These are phyloP conservation scores for Karalla daura DNA, from an alignment of 2,797 vertebrate species.

Conservation along the genomic window DNA sequence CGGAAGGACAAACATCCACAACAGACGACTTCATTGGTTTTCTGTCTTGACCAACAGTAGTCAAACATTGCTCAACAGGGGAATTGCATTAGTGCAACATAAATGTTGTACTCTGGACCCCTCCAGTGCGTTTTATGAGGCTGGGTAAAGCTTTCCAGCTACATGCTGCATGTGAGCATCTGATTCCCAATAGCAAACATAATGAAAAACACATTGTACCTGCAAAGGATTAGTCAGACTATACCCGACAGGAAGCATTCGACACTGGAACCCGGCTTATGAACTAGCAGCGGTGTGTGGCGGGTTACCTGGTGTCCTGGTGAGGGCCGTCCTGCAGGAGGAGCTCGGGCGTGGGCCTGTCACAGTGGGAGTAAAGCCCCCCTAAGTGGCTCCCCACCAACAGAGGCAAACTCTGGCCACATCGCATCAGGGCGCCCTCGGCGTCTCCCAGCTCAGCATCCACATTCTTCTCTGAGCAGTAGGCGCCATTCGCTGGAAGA, in stretches of 20 bases:
- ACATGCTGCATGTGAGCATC: slow-evolving; percentile 39
- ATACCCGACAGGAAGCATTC: slow-evolving; percentile 43
- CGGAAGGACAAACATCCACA: slow-evolving; percentile 4
- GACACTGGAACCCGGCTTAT: slow-evolving; percentile 21
- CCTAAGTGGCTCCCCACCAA: slow-evolving; percentile 81
- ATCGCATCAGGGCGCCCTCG: slow-evolving; percentile 82
- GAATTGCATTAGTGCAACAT: slow-evolving; percentile 53
- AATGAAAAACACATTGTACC: slow-evolving; percentile 59
- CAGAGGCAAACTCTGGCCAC: slow-evolving; percentile 86
- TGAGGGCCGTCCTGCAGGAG: slow-evolving; percentile 83
- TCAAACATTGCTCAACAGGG: slow-evolving; percentile 45
- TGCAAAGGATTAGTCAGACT: slow-evolving; percentile 48
- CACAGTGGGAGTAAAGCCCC: slow-evolving; percentile 84
- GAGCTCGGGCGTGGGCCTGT: slow-evolving; percentile 83
- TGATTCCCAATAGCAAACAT: slow-evolving; percentile 38
- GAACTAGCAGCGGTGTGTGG: slow-evolving; percentile 22
- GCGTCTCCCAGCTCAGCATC: slow-evolving; percentile 83
- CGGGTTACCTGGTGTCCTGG: slow-evolving; percentile 87
- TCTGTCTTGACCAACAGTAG: slow-evolving; percentile 49
- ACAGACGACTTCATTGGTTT: slow-evolving; percentile 13
- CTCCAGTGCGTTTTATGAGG: slow-evolving; percentile 40
- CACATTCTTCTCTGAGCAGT: slow-evolving; percentile 88
- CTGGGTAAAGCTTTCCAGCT: slow-evolving; percentile 35
- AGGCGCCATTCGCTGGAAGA: slow-evolving; percentile 86
- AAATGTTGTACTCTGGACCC: slow-evolving; percentile 53